Conservation (phyloP, 2,888 invertebrate genomes). For the Philonicus albiceps region DNA sequence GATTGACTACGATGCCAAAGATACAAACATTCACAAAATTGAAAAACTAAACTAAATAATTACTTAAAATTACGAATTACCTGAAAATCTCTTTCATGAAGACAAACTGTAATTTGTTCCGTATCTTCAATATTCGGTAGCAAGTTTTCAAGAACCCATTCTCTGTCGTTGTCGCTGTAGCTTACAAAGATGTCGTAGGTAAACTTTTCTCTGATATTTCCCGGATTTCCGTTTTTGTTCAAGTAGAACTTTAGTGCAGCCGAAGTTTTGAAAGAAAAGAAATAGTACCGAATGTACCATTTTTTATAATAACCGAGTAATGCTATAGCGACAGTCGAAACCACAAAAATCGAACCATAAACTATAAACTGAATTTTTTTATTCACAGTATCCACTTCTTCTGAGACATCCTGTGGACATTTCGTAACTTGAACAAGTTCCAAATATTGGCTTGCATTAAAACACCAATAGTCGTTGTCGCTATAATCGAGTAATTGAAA, state of each 20-base stretch:
- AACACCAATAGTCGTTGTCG: slow-evolving; percentile 60
- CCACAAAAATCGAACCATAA: slow-evolving; percentile 50
- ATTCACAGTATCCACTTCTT: neutral
- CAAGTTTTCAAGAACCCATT: slow-evolving; percentile 71
- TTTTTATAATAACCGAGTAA: slow-evolving; percentile 65
- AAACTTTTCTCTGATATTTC: neutral
- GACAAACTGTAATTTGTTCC: slow-evolving; percentile 69
- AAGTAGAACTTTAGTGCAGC: slow-evolving; percentile 67
- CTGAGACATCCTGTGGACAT: neutral
- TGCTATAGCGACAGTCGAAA: slow-evolving; percentile 46
- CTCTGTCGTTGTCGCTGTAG: slow-evolving; percentile 71
- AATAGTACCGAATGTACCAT: slow-evolving; percentile 68
- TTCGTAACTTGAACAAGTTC: slow-evolving; percentile 43
- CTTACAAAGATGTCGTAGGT: slow-evolving; percentile 76
- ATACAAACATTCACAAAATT: too few species aligned
- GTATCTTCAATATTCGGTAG: slow-evolving; percentile 70
- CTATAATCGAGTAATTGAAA: slow-evolving; percentile 61
- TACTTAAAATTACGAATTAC: slow-evolving; percentile 56
- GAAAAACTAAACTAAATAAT: too few species aligned
- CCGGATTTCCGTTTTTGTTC: slow-evolving; percentile 57
- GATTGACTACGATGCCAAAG: too few species aligned
- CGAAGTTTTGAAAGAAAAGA: slow-evolving; percentile 68
- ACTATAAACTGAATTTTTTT: neutral
- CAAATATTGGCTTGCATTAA: slow-evolving; percentile 55
- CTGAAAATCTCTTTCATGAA: slow-evolving; percentile 77